Conservation (phyloP, 1,140 invertebrate genomes). For the Neuroterus valhalla region DNA sequence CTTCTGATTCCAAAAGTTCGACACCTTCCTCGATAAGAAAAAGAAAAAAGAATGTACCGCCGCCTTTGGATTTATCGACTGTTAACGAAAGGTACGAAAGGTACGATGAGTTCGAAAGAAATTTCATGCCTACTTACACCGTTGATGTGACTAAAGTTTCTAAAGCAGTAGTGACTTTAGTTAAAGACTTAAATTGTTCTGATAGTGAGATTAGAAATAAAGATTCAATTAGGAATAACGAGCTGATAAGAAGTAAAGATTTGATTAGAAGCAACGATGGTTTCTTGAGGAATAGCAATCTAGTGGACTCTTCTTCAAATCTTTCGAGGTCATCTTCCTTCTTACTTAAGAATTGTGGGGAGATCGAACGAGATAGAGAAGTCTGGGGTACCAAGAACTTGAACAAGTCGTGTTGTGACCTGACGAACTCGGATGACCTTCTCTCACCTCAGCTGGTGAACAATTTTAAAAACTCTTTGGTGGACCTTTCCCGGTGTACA, state of each 20-base stretch:
- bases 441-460: conserved; percentile 66
- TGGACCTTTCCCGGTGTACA: conserved; percentile 46
- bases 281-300: conserved; percentile 51
- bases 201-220: conserved; percentile 16
- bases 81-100: conserved; percentile 51
- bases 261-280: conserved; percentile 24
- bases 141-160: conserved; percentile 48
- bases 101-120: conserved; percentile 45
- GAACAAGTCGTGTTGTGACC: conserved; percentile 59
- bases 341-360: conserved; percentile 21
- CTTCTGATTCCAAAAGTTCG: conserved; percentile 33
- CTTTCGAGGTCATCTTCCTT: conserved; percentile 35
- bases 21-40: conserved; percentile 30
- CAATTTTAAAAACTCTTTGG: conserved; percentile 60
- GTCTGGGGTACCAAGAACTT: conserved; percentile 14
- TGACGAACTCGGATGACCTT: conserved; percentile 50
- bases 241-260: conserved; percentile 38
- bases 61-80: conserved; percentile 51
- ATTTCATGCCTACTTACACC: conserved; percentile 51
- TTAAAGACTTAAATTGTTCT: background rate
- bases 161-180: conserved; percentile 16
- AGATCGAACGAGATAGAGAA: conserved; percentile 33
- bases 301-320: conserved; percentile 45
- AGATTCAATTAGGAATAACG: conserved; percentile 8
- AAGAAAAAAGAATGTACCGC: conserved; percentile 35